Base-by-base conservation (phyloP, 35 echinoderm and acorn worm species). In the Lytechinus pictus region DNA sequence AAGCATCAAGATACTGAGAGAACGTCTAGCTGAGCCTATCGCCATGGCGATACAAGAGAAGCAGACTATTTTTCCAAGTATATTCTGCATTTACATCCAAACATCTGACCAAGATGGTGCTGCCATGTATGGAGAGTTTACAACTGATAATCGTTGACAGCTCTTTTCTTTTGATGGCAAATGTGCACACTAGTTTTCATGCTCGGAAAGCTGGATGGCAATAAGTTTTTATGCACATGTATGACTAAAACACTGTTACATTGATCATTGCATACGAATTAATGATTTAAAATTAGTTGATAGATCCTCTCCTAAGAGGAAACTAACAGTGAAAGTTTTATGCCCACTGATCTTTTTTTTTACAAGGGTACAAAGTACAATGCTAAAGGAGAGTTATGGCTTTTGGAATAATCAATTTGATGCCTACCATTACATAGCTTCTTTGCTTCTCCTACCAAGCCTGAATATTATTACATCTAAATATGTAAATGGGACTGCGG, bases 71-170 rank as follows among this genome's bases (percentile, higher is more conserved):
- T 93, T 93, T 24, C 92, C 92, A 57, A 54, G 28, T 54, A 55
- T 93, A 54, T 57, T 93, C 53, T 93, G 92, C n/a, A 13, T 93
- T 8, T 93, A 93, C 92, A 57, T 93, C 92, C 92, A 93, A 54
- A 54, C 54, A 16, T 93, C 92, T 55, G 92, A 93, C 53, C 54
- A 57, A 14, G 54, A 93, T 57, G 92, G 92, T 10, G 57, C 52
- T 57, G 21, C 92, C 11, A 54, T 93, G 53, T 44, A 33, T 16
- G 92, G 9, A 10, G 92, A 93, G 53, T 93, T 93, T 27, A 93
- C 55, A 57, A 10, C 92, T 0, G 61, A 72, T 24, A 13, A 21
- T 79, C 66, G 21, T n/a, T 79, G 21, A 79, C n/a, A 11, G 1
- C 8, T 57, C 13, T 72, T 13, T 72, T 79, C 16, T 6, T n/a